Percentiles rank a stretch among this genome's conserved stretches.
phyloP scores from a whole-genome alignment of 1,140 invertebrate species.

The Drosophila sechellia region DNA sequence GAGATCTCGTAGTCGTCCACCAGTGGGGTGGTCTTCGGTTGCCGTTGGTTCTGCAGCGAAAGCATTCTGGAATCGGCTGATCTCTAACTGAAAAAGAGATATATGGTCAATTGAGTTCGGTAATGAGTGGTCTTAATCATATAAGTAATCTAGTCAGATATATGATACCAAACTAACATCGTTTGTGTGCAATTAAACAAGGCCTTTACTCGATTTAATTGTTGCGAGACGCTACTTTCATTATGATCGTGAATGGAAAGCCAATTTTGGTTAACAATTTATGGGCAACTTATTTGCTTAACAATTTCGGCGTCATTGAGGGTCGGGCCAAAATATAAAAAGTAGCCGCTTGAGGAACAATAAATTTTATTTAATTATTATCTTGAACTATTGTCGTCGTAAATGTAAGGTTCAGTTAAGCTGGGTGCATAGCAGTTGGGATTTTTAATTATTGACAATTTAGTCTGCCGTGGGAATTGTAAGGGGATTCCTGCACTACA shows the following conservation, averaged over 20 bases:
- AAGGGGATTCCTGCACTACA: not conserved
- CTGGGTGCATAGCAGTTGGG: not conserved
- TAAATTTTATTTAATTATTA: conserved; percentile 3
- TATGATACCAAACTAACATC: too few species aligned
- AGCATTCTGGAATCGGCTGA: conserved; percentile 53
- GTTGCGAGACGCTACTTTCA: not conserved
- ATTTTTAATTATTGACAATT: not conserved
- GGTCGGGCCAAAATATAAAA: not conserved
- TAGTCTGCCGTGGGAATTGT: not conserved
- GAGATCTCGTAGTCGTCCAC: conserved; percentile 97
- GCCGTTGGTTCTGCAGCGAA: conserved; percentile 72
- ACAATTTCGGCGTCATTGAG: not conserved
- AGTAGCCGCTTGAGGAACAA: not conserved
- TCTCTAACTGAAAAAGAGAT: conserved; percentile 2
- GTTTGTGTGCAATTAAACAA: too few species aligned
- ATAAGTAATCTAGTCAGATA: not conserved
- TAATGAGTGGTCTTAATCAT: not conserved
- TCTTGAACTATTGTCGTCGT: not conserved
- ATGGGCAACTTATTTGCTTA: not conserved
- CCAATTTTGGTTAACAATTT: conserved; percentile 1
- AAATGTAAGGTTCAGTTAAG: conserved; percentile 1
- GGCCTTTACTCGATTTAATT: too few species aligned
- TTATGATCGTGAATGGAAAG: not conserved
- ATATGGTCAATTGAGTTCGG: not conserved
- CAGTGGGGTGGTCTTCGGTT: conserved; percentile 91